Evolutionary conservation across 2,797 vertebrate species (phyloP).

Genomic region (Cheirogaleus major): DNA sequence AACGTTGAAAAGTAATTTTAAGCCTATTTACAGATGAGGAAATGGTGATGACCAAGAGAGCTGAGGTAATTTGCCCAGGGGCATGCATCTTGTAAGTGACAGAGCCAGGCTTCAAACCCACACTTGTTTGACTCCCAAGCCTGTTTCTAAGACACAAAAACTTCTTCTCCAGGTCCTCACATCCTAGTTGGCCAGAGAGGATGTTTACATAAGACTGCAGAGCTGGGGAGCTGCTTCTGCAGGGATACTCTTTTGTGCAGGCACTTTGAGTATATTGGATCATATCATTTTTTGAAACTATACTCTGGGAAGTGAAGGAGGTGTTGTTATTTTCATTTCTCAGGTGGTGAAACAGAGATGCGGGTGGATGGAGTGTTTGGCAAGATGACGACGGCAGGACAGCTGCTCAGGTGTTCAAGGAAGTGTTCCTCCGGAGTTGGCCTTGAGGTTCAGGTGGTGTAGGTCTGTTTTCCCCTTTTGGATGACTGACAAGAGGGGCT

Average conservation of each 20-base stretch:
- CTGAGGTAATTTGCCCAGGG: slow-evolving; percentile 64
- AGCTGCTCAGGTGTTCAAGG: background rate
- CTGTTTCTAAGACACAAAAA: slow-evolving; percentile 57
- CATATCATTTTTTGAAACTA: background rate
- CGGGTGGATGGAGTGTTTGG: too few species aligned
- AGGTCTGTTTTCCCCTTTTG: background rate
- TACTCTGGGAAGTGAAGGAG: background rate
- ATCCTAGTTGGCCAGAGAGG: slow-evolving; percentile 35
- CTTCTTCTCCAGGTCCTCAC: slow-evolving; percentile 21
- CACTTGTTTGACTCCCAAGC: slow-evolving; percentile 31
- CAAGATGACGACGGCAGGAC: background rate
- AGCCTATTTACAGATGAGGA: slow-evolving; percentile 71
- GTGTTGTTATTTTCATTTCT: background rate
- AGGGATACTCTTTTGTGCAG: background rate
- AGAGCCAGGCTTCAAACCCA: slow-evolving; percentile 54
- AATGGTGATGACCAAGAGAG: slow-evolving; percentile 48
- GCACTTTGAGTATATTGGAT: background rate
- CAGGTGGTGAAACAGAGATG: background rate
- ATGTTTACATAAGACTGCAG: slow-evolving; percentile 30
- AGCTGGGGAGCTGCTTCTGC: background rate
- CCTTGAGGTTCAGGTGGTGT: background rate
- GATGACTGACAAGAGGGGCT: background rate
- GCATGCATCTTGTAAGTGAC: slow-evolving; percentile 34
- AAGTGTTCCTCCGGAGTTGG: background rate
- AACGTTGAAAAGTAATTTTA: slow-evolving; percentile 35